Percentiles rank a stretch among this genome's conserved stretches.
phyloP scores from a whole-genome alignment of 2,113 vertebrate species.

The Tetraodon nigroviridis region DNA sequence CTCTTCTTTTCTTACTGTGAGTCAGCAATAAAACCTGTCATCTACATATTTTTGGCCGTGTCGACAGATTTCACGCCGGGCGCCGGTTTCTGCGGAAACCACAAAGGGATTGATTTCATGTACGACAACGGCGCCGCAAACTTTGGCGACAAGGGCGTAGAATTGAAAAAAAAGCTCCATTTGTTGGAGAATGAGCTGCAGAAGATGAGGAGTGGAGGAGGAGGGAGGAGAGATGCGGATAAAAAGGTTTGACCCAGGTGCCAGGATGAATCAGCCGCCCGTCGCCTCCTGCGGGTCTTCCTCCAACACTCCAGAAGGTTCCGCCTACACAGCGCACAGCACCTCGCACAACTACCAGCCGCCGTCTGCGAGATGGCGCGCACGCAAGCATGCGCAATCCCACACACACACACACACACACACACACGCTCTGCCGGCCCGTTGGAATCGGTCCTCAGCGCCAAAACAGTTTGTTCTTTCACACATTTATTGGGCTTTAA shows the following conservation, averaged over 20 bases:
- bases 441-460: conserved; percentile 49
- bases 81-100: no score
- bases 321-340: conserved; percentile 66
- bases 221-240: no score
- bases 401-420: conserved; percentile 16
- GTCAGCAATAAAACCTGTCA: no score
- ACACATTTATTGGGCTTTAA: conserved; percentile 29
- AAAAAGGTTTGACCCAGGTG: conserved; percentile 1
- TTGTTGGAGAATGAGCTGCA: background rate
- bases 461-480: conserved; percentile 60
- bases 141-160: no score
- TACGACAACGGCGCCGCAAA: no score
- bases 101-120: no score
- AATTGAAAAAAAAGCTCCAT: background rate
- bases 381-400: conserved; percentile 4
- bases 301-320: conserved; percentile 71
- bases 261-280: conserved; percentile 28
- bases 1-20: background rate
- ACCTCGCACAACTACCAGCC: conserved; percentile 44
- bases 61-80: no score
- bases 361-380: conserved; percentile 38
- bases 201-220: background rate
- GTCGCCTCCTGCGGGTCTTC: conserved; percentile 55
- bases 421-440: conserved; percentile 26
- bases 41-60: no score